Percentiles rank a stretch among this genome's conserved stretches.
These are phyloP conservation scores for Sardina pilchardus DNA, from an alignment of 2,113 vertebrate genomes.

Conservation along the genomic window DNA sequence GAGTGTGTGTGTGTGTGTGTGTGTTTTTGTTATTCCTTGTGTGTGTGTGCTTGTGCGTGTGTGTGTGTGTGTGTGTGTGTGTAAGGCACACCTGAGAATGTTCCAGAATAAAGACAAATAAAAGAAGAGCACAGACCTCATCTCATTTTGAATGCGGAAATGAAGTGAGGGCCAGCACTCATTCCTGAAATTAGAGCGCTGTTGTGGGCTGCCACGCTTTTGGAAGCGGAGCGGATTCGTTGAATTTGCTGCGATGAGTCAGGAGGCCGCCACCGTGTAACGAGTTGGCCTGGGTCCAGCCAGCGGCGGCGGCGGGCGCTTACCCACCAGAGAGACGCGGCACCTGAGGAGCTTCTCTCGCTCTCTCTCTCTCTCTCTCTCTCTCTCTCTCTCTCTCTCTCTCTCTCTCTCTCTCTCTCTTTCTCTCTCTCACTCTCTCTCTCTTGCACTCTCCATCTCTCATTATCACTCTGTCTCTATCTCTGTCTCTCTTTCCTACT, in stretches of 20 bases:
- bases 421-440: neutral
- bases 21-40: neutral
- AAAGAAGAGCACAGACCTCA: neutral
- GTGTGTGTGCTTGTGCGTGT: neutral
- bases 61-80: neutral
- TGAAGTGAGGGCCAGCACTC: neutral
- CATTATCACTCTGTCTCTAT: neutral
- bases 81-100: neutral
- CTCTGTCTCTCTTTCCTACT: neutral
- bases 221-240: neutral
- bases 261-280: neutral
- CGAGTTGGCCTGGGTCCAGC: neutral
- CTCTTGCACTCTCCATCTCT: neutral
- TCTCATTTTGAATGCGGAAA: neutral
- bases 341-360: neutral
- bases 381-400: neutral
- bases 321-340: neutral
- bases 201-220: neutral
- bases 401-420: neutral
- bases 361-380: neutral
- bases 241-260: neutral
- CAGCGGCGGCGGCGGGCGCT: no score
- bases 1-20: neutral
- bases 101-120: neutral
- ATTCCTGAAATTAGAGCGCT: neutral